These are phyloP conservation scores for Drosophila cognata DNA, from an alignment of 2,888 invertebrate genomes.

Conservation along the genomic window DNA sequence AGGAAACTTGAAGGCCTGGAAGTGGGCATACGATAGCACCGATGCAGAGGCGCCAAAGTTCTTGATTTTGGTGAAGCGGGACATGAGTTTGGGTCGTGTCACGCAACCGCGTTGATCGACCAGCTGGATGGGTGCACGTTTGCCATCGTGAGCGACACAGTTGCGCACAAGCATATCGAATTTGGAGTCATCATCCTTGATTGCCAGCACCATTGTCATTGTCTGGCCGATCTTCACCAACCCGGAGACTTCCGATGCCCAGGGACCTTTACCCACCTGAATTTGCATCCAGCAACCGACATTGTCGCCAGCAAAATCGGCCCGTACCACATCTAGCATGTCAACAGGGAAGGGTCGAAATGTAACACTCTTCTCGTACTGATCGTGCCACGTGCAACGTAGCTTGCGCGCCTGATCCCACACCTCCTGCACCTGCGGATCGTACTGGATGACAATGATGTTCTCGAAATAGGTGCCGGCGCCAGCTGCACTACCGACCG, in stretches of 20 bases:
- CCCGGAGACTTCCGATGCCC: slow-evolving; percentile 97
- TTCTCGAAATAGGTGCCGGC: slow-evolving; percentile 97
- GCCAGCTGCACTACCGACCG: slow-evolving; percentile 86
- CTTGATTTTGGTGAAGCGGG: slow-evolving; percentile 96
- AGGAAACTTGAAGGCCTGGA: slow-evolving; percentile 98
- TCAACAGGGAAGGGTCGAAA: slow-evolving; percentile 97
- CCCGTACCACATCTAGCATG: slow-evolving; percentile 97
- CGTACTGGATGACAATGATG: slow-evolving; percentile 96
- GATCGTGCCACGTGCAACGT: slow-evolving; percentile 97
- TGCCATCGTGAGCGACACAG: slow-evolving; percentile 97
- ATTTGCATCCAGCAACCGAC: slow-evolving; percentile 99
- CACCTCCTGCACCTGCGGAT: slow-evolving; percentile 96
- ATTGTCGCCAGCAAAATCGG: slow-evolving; percentile 97
- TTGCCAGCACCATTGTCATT: slow-evolving; percentile 98
- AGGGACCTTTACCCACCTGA: slow-evolving; percentile 97
- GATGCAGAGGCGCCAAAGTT: slow-evolving; percentile 97
- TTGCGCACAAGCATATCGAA: slow-evolving; percentile 98
- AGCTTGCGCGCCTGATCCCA: slow-evolving; percentile 97
- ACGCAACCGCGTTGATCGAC: slow-evolving; percentile 97
- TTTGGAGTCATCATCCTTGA: slow-evolving; percentile 97
- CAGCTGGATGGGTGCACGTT: slow-evolving; percentile 95
- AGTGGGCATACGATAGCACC: slow-evolving; percentile 95
- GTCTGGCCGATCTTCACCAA: slow-evolving; percentile 97
- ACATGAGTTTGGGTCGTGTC: slow-evolving; percentile 96
- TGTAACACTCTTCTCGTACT: slow-evolving; percentile 97